A percentile compares a stretch with the other conserved stretches of the same genome.
Evolutionary conservation across 1,140 invertebrate genomes (phyloP).

Genomic region (Meteorus sp.): DNA sequence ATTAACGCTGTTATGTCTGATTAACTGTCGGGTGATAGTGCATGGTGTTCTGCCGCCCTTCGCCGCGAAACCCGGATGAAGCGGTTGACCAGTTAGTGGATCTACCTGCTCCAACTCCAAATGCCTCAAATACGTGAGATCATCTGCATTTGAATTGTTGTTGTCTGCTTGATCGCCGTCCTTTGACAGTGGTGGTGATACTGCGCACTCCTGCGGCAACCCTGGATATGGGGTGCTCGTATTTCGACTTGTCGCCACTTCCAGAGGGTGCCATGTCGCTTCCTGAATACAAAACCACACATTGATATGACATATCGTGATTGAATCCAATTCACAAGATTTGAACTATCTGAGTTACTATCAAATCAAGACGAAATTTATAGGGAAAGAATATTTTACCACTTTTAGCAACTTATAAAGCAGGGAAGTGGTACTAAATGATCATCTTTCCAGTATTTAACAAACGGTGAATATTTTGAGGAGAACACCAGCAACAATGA

Average conservation of each 20-base stretch:
- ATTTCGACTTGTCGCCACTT: conserved; percentile 53
- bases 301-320: not conserved
- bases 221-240: conserved; percentile 48
- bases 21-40: conserved; percentile 71
- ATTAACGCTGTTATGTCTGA: conserved; percentile 45
- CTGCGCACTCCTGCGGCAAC: conserved; percentile 45
- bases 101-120: conserved; percentile 75
- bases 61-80: conserved; percentile 53
- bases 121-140: conserved; percentile 71
- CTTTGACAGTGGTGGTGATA: conserved; percentile 49
- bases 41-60: conserved; percentile 77
- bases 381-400: too few species aligned
- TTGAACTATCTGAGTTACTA: too few species aligned
- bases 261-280: conserved; percentile 59
- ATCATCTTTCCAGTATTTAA: conserved; percentile 30
- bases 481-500: conserved; percentile 50
- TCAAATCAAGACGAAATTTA: too few species aligned
- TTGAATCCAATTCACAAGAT: not conserved
- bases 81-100: conserved; percentile 46
- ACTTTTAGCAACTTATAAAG: conserved; percentile 3
- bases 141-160: conserved; percentile 55
- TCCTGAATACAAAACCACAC: conserved; percentile 44
- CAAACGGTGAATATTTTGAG: conserved; percentile 51
- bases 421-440: not conserved
- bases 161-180: conserved; percentile 52